Base-by-base conservation (phyloP, 2,113 vertebrate species). In the Rallus limicola region DNA sequence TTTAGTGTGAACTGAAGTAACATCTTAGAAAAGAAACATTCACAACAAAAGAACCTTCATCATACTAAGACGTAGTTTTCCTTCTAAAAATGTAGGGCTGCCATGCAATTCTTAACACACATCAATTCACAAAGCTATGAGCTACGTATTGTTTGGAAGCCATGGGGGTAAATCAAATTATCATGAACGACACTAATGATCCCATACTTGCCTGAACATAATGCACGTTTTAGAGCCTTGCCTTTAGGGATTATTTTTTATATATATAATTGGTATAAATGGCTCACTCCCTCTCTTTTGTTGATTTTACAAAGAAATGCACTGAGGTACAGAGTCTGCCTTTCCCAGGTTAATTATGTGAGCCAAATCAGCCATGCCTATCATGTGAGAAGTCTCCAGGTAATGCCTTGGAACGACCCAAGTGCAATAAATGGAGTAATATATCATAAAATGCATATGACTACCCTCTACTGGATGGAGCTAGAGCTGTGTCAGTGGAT, bases 1-100 rank as follows among this genome's bases (percentile, higher is more conserved):
- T 89, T 94, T 81, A 79, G 93, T 58, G 91, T 90, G 93, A 97
- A 95, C 87, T 92, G 76, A 91, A 96, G 84, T 82, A 96, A 94
- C 85, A 95, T 91, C 76, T 93, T 64, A 33, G 60, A 68, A 89
- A 69, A 81, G 81, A 89, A 96, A 91, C 60, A 72, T 90, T 53
- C 55, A 48, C 62, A 92, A 84, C 44, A 72, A 86, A 88, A 86
- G 52, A 58, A 29, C 34, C 77, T 87, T 94, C 67, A 67, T 24
- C 72, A 53, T 16, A 64, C 46, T 26, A 65, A 67, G 36, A 92
- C 76, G 62, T 90, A 92, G 72, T 21, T 86, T 72, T 87, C 77
- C 62, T 78, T 91, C 92, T 91, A 19, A 82, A 92, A 91, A 75
- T 13, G n/a, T 20, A n/a, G 31, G 60, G 69, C 67, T 93, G 93